Conservation (phyloP, 2,888 invertebrate species). For the Hipparchia semele region DNA sequence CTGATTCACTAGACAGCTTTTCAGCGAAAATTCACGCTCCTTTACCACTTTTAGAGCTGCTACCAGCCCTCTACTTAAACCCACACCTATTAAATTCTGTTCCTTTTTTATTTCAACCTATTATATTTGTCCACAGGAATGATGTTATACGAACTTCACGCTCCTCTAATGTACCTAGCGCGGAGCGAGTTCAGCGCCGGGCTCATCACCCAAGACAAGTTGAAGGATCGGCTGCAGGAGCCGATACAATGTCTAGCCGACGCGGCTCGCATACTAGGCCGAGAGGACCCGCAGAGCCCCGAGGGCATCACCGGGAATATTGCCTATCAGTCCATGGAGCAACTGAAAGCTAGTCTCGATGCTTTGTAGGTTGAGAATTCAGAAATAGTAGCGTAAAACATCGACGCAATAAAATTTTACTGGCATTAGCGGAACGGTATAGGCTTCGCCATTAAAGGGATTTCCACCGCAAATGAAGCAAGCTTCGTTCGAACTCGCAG, state of each 20-base stretch:
- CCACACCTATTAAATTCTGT: too few species aligned
- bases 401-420: too few species aligned
- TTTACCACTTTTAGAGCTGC: too few species aligned
- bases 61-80: too few species aligned
- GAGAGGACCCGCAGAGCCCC: conserved; percentile 86
- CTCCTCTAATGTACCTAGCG: conserved; percentile 88
- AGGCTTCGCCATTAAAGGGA: neutral
- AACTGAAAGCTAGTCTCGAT: conserved; percentile 68
- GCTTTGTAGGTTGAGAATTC: conserved; percentile 48
- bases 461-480: neutral
- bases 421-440: too few species aligned
- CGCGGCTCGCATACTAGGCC: conserved; percentile 84
- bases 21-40: too few species aligned
- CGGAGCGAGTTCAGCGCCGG: conserved; percentile 85
- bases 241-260: conserved; percentile 85
- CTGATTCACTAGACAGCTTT: too few species aligned
- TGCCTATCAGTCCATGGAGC: conserved; percentile 80
- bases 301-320: conserved; percentile 86
- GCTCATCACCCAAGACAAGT: conserved; percentile 80
- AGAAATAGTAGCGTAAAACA: neutral
- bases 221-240: conserved; percentile 85
- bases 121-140: conserved; percentile 76
- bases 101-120: neutral
- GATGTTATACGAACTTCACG: conserved; percentile 91
- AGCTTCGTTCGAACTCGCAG: neutral